Conservation (phyloP, 2,113 vertebrate species). For the Corvus cornix region DNA sequence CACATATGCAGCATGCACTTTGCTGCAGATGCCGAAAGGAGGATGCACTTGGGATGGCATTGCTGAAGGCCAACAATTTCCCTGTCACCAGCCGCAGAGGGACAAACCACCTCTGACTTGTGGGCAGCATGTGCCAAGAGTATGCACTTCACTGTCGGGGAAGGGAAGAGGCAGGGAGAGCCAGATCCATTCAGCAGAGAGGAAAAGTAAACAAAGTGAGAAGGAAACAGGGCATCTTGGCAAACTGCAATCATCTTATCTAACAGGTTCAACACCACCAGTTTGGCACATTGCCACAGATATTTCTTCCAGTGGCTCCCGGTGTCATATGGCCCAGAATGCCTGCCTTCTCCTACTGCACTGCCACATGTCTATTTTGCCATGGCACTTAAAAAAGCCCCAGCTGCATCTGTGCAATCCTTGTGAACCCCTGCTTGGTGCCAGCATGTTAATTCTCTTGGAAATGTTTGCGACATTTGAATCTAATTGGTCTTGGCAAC, state of each 20-base stretch:
- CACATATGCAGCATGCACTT: accelerated
- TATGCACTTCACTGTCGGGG: neutral
- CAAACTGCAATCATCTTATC: neutral
- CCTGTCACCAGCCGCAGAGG: neutral
- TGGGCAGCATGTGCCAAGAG: accelerated
- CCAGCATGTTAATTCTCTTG: neutral
- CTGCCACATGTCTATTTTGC: neutral
- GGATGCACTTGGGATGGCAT: neutral
- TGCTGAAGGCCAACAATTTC: neutral
- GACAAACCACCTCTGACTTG: neutral
- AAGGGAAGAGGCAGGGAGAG: neutral
- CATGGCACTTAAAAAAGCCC: neutral
- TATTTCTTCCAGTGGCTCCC: neutral
- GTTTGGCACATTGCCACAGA: neutral
- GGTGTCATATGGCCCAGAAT: accelerated
- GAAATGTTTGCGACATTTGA: neutral
- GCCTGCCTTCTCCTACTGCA: neutral
- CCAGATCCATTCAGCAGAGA: neutral
- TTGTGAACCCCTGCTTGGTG: neutral
- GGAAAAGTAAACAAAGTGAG: neutral
- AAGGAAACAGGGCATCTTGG: neutral
- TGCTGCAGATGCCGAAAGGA: neutral
- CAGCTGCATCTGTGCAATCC: neutral
- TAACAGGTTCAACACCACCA: neutral
- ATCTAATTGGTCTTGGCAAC: neutral